A percentile compares a stretch with the other conserved stretches of the same genome.
Conservation (phyloP, 2,797 vertebrate genomes). For the Scyliorhinus canicula region DNA sequence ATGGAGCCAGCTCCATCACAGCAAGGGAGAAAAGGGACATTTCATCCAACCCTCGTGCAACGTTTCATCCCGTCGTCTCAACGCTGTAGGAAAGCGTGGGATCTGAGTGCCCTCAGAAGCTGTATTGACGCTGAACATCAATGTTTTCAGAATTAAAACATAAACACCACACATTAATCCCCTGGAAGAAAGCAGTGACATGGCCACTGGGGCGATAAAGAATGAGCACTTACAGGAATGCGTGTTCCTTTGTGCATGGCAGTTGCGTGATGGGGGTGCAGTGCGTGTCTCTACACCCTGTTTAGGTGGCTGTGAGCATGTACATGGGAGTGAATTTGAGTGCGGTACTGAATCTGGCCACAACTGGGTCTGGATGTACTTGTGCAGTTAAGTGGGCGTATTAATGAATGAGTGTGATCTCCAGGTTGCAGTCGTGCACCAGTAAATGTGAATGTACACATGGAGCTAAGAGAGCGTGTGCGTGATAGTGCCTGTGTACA, state of each 20-base stretch:
- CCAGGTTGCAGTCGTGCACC: too few species aligned
- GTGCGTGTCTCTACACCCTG: too few species aligned
- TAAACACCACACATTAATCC: background rate
- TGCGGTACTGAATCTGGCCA: background rate
- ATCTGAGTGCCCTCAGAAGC: background rate
- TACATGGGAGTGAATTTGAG: background rate
- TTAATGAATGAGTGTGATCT: background rate
- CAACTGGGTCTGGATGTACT: background rate
- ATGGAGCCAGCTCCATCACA: background rate
- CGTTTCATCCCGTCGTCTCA: background rate
- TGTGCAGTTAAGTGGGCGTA: background rate
- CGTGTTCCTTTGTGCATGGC: background rate
- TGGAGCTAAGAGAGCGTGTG: background rate
- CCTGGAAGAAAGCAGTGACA: background rate
- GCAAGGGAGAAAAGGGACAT: background rate
- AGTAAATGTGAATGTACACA: background rate
- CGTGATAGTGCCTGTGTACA: background rate
- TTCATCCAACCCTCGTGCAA: background rate
- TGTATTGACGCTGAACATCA: background rate
- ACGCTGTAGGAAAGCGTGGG: background rate
- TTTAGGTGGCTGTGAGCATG: background rate
- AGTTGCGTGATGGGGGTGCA: background rate
- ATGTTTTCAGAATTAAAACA: background rate
- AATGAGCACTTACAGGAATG: background rate
- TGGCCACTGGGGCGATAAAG: background rate